Evolutionary conservation across 92 coral and sea anemone species (phyloP).

Genomic region (Paramuricea clavata): DNA sequence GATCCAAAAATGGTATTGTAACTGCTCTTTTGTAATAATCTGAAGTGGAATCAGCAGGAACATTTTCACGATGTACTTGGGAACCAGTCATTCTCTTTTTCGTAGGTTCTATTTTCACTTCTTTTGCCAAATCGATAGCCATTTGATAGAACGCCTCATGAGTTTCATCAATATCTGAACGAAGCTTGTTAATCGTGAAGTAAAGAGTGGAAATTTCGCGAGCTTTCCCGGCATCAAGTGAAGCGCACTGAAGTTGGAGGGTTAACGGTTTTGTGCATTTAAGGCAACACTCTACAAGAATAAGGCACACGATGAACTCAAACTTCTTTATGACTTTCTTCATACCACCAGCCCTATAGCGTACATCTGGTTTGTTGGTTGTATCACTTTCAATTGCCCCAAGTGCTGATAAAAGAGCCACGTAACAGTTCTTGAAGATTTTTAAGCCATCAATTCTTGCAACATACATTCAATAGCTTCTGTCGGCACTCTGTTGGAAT

Average conservation of each 20-base stretch:
- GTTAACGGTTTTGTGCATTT: conserved; percentile 49
- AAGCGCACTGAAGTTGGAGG: conserved; percentile 39
- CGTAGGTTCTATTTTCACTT: not conserved
- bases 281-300: conserved; percentile 20
- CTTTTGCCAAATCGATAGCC: conserved; percentile 36
- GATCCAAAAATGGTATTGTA: conserved; percentile 40
- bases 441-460: conserved; percentile 17
- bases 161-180: conserved; percentile 17
- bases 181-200: conserved; percentile 24
- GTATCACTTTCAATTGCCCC: not conserved
- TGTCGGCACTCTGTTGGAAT: not conserved
- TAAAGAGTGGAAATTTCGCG: conserved; percentile 32
- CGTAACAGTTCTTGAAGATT: not conserved
- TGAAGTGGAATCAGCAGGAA: conserved; percentile 8
- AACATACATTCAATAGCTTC: conserved; percentile 11
- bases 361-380: conserved; percentile 35
- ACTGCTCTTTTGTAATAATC: conserved; percentile 37
- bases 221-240: conserved; percentile 44
- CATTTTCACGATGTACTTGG: conserved; percentile 25
- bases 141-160: conserved; percentile 7
- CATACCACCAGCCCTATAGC: conserved; percentile 41
- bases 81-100: not conserved
- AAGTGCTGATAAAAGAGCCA: not conserved
- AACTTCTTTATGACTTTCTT: conserved; percentile 18
- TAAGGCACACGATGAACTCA: conserved; percentile 38